Evolutionary conservation across 2,797 vertebrate species (phyloP).

Genomic region (Selene dorsalis): DNA sequence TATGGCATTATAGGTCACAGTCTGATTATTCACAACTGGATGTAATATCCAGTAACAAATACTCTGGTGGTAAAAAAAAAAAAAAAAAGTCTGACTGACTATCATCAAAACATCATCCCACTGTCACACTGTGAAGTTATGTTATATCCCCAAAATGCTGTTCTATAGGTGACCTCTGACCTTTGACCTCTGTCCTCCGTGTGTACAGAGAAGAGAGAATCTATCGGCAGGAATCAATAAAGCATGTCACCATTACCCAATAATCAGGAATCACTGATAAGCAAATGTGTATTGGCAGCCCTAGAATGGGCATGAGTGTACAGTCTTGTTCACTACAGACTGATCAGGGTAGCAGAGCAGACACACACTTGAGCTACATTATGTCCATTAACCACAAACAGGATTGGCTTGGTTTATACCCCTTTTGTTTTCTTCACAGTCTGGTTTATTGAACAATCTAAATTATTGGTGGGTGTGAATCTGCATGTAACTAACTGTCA

Average conservation of each 20-base stretch:
- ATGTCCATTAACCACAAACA: neutral
- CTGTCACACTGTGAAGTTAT: neutral
- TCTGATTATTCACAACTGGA: neutral
- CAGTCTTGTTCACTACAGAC: neutral
- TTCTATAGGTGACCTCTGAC: neutral
- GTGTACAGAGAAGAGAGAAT: conserved; percentile 7
- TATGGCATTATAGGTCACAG: neutral
- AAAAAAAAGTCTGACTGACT: neutral
- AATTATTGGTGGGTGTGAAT: conserved; percentile 9
- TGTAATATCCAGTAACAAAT: neutral
- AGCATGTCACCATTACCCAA: neutral
- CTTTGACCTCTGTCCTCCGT: conserved; percentile 25
- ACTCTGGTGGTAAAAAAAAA: neutral
- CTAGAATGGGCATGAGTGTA: neutral
- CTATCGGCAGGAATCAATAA: conserved; percentile 19
- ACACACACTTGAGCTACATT: too few species aligned
- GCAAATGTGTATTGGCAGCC: neutral
- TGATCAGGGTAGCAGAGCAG: neutral
- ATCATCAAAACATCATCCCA: neutral
- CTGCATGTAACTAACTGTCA: neutral
- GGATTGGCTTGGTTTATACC: neutral
- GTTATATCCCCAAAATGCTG: neutral
- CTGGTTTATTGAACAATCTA: neutral
- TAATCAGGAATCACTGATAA: neutral
- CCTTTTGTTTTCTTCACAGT: neutral